phyloP scores from a whole-genome alignment of 1,140 invertebrate species.

The Carposina sasakii region DNA sequence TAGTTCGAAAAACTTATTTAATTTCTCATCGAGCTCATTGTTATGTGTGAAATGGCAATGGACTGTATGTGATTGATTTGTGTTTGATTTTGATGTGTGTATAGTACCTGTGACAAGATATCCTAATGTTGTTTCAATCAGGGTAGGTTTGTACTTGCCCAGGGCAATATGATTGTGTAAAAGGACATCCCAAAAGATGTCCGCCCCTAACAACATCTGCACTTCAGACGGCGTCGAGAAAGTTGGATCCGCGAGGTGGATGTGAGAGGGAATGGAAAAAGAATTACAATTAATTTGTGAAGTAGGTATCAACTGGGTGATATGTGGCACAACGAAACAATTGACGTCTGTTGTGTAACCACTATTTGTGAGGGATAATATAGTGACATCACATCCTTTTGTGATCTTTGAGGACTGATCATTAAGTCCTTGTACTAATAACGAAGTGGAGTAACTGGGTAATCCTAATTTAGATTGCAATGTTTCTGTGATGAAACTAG shows the following conservation, averaged over 20 bases:
- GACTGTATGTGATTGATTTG: neutral
- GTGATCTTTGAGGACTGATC: neutral
- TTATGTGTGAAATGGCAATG: neutral
- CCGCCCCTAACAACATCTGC: slow-evolving; percentile 6
- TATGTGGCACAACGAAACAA: slow-evolving; percentile 12
- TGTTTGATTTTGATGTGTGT: neutral
- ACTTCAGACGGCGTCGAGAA: slow-evolving; percentile 6
- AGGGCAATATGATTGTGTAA: neutral
- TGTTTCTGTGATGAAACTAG: neutral
- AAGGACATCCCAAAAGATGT: neutral
- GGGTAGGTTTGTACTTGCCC: neutral
- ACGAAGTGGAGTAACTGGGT: neutral
- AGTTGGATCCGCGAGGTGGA: slow-evolving; percentile 10
- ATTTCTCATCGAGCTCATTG: neutral
- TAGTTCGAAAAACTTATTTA: neutral
- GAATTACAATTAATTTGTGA: neutral
- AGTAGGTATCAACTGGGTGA: slow-evolving; percentile 10
- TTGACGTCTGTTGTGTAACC: neutral
- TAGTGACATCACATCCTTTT: slow-evolving; percentile 1
- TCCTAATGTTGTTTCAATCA: neutral
- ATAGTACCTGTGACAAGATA: neutral
- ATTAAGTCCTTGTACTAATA: neutral
- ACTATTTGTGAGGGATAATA: neutral
- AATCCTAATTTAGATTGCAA: neutral
- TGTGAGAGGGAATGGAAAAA: slow-evolving; percentile 10